Evolutionary conservation across 92 coral and sea anemone genomes (phyloP), one percentile per base, ranked within the genome.

Genomic region (Anthopleura xanthogrammica): DNA sequence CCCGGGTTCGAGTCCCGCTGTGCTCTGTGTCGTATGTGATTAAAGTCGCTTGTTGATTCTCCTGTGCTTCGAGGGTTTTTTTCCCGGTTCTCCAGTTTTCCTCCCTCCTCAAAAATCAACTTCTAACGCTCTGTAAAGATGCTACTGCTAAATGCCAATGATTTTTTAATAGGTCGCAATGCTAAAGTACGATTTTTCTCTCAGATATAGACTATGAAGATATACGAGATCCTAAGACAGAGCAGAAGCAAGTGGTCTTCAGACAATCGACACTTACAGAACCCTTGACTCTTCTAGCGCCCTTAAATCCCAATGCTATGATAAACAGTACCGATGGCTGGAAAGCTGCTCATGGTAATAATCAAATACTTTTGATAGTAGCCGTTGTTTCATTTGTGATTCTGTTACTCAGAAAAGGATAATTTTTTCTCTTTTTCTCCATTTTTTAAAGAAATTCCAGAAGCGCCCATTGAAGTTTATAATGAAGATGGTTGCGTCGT

Each of bases 311-410:
- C 48, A 78, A 81, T 43, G 91, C 90, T 11, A 24, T 75, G 0
- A 76, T 39, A 43, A 56, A 78, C 20, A 85, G 90, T 22, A 83
- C 89, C 23, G 87, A 80, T 36, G 86, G 83, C 36, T 93, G 97
- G 97, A 86, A 89, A 72, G 84, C 93, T 39, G 95, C 92, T 12
- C 97, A 93, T 41, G 95, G 97, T 93, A 81, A 54, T 5, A 9
- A 7, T 54, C 58, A 54, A 54, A 54, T 14, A 11, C 11, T 54
- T 54, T 7, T 29, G 36, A 29, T 29, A 29, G 36, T 29, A 29
- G 36, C 36, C 36, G 36, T 8, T 14, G 3, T 54, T 54, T 11
- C 2, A 54, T 54, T 62, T 20, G 24, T 62, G 29, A 58, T n/a
- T 36, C 16, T 23, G 42, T 24, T 24, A 11, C 5, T 36, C 29